These are phyloP conservation scores for Trachymyrmex septentrionalis DNA, from an alignment of 1,140 invertebrate species.

Conservation along the genomic window DNA sequence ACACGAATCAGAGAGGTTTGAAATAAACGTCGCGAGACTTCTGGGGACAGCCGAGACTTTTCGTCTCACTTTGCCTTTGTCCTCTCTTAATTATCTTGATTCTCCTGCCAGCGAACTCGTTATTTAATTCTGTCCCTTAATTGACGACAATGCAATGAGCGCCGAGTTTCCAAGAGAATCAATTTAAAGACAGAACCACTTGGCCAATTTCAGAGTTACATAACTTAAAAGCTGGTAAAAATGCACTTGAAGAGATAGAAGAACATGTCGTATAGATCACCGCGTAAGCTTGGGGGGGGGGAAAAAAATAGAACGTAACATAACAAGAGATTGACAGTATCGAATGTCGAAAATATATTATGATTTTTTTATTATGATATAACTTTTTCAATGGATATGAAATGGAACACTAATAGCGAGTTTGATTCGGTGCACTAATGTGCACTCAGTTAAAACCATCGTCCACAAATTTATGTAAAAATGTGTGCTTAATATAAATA, in stretches of 20 bases:
- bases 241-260: not conserved
- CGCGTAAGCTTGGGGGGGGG: not conserved
- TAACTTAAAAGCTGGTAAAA: constrained; percentile 59
- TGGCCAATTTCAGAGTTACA: constrained; percentile 66
- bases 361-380: not conserved
- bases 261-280: not conserved
- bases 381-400: not conserved
- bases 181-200: constrained; percentile 73
- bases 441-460: too few species aligned
- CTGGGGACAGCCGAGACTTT: constrained; percentile 65
- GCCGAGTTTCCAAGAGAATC: constrained; percentile 75
- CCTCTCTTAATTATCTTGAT: constrained; percentile 75
- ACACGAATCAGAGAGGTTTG: constrained; percentile 47
- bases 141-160: constrained; percentile 72
- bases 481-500: too few species aligned
- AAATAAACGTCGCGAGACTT: constrained; percentile 53
- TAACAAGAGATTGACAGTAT: not conserved
- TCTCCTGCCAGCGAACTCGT: constrained; percentile 71
- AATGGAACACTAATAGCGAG: not conserved
- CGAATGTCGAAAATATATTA: not conserved
- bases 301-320: not conserved
- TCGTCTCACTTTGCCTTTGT: constrained; percentile 68
- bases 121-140: constrained; percentile 76
- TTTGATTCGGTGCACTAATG: too few species aligned
- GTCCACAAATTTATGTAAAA: too few species aligned